Percentiles rank a stretch among this genome's conserved stretches.
These are phyloP conservation scores for Zaprionus vittiger DNA, from an alignment of 1,140 invertebrate genomes.

Conservation along the genomic window DNA sequence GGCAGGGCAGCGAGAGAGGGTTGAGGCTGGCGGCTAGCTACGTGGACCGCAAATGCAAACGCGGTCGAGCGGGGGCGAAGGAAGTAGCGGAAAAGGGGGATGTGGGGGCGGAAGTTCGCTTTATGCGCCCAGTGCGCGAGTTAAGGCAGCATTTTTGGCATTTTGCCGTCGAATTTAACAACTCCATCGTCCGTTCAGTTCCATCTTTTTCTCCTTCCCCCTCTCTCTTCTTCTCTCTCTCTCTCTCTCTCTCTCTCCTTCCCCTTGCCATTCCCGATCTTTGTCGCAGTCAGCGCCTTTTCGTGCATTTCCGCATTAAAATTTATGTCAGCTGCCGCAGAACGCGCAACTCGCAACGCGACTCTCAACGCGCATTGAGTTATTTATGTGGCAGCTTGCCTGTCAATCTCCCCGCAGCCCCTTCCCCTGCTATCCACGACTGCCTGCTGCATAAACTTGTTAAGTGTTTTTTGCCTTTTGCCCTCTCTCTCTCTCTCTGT, in stretches of 20 bases:
- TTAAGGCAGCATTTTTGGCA: slow-evolving; percentile 47
- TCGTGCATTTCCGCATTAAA: slow-evolving; percentile 54
- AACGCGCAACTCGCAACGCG: slow-evolving; percentile 29
- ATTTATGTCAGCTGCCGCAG: slow-evolving; percentile 47
- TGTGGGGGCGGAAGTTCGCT: slow-evolving; percentile 1
- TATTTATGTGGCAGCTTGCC: slow-evolving; percentile 50
- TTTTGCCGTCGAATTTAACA: slow-evolving; percentile 50
- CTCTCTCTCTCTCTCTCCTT: neutral
- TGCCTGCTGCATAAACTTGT: slow-evolving; percentile 40
- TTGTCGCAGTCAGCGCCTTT: slow-evolving; percentile 51
- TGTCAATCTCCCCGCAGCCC: neutral
- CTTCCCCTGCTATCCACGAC: neutral
- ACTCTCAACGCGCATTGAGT: slow-evolving; percentile 57
- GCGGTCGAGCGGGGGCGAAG: slow-evolving; percentile 23
- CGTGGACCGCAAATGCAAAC: slow-evolving; percentile 53
- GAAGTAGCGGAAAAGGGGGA: neutral
- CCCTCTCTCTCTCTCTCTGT: neutral
- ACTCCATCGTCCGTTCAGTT: slow-evolving; percentile 14
- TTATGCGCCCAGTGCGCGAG: slow-evolving; percentile 55
- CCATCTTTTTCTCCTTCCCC: neutral
- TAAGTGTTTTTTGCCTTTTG: slow-evolving; percentile 50
- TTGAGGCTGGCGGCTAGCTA: slow-evolving; percentile 4
- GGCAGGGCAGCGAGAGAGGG: neutral
- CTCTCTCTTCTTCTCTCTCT: neutral
- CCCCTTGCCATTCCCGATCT: slow-evolving; percentile 19